Evolutionary conservation across 2,888 invertebrate genomes (phyloP), one percentile per base, ranked within the genome.

Genomic region (Kuschelorhynchus macadamiae): DNA sequence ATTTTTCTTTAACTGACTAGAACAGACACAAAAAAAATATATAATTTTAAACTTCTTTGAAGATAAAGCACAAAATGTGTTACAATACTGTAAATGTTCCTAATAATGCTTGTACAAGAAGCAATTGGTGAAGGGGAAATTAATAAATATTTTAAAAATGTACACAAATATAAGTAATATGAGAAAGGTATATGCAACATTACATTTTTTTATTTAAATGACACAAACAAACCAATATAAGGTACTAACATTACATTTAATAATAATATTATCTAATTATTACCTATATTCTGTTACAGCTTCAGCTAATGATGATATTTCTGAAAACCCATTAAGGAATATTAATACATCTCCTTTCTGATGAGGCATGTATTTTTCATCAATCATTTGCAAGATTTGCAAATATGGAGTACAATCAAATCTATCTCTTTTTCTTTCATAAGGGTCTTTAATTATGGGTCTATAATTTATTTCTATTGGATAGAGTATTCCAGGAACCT

Each of bases 351-450:
- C 99, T 0, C 99, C 99, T 70, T 81, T 83, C 66, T 83, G 81
- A 71, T 78, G 74, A 0, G 80, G 78, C 42, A 93, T 90, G 86
- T 94, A 96, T 86, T 95, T 96, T 75, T 89, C 90, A 80, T 98
- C 97, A 74, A 98, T 95, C 74, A 96, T 86, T 83, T 96, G 95
- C 85, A 99, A 87, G 67, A 98, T 92, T 79, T 95, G 92, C 1
- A 98, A 87, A 78, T 95, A 99, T 0, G 98, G 98, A 49, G 92
- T 92, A 0, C 97, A 94, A 85, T 98, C 95, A n/a, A 98, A 87
- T 69, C 91, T 88, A 53, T 91, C 91, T 25, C 88, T 86, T 78
- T 91, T 89, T 0, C 88, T 81, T 0, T 89, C 88, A 72, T 83
- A 84, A 61, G 86, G 84, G 79, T 89, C 88, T 80, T 85, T 87